Conservation (phyloP, 2,113 vertebrate species). For the Corythaeola cristata region DNA sequence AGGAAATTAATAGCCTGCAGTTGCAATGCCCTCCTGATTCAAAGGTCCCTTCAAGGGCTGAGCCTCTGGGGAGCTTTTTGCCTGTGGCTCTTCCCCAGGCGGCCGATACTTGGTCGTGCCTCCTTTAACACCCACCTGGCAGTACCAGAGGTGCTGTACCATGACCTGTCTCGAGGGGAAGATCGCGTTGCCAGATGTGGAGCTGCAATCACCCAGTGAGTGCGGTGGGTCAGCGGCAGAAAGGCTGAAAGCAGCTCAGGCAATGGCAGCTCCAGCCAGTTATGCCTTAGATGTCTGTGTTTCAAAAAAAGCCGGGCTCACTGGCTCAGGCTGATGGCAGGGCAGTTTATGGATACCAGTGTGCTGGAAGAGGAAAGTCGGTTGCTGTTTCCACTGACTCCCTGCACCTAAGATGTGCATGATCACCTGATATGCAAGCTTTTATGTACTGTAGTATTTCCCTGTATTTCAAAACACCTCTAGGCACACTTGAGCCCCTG, state of each 20-base stretch:
- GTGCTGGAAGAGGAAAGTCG: background rate
- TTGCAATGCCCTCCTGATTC: background rate
- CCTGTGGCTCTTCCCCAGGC: background rate
- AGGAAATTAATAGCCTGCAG: background rate
- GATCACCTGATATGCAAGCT: background rate
- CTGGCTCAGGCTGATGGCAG: background rate
- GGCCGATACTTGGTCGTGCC: fast-evolving
- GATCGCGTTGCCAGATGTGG: fast-evolving
- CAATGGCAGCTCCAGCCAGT: background rate
- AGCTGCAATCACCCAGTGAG: background rate
- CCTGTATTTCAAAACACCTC: background rate
- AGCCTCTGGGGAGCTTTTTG: background rate
- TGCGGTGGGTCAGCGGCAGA: background rate
- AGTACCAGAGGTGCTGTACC: background rate
- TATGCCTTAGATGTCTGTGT: too few relatives aligned
- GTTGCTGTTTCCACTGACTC: background rate
- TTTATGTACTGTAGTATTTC: background rate
- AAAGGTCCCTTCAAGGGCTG: background rate
- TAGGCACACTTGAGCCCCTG: background rate
- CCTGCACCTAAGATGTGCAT: background rate
- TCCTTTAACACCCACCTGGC: background rate
- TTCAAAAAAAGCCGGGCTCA: background rate
- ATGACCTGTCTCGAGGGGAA: background rate
- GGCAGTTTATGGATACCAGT: background rate
- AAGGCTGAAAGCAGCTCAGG: background rate